Evolutionary conservation across 2,888 invertebrate species (phyloP).

Genomic region (Erynnis tages): DNA sequence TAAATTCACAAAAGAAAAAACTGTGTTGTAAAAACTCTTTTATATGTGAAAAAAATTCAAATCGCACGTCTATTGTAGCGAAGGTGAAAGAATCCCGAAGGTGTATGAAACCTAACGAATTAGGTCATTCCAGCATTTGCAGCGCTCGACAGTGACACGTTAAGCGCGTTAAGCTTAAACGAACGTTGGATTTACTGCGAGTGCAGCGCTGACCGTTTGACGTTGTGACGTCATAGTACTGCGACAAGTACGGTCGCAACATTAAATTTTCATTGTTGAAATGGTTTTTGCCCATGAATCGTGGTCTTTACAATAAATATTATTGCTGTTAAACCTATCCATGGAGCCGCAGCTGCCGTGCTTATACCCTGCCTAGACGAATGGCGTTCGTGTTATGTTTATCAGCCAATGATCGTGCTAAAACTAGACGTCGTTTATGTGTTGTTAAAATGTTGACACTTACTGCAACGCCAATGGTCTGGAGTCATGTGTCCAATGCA

Average conservation of each 20-base stretch:
- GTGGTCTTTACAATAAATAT: too few species aligned
- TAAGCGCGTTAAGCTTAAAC: slow-evolving; percentile 31
- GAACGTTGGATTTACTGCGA: slow-evolving; percentile 20
- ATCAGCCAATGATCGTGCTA: too few species aligned
- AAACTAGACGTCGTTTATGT: not conserved
- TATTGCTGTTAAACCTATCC: too few species aligned
- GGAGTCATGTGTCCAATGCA: slow-evolving; percentile 78
- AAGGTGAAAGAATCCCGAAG: slow-evolving; percentile 11
- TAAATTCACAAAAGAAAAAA: too few species aligned
- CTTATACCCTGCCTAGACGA: too few species aligned
- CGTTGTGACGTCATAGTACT: slow-evolving; percentile 10
- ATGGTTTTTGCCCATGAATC: too few species aligned
- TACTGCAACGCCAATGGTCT: slow-evolving; percentile 70
- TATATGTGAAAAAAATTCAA: not conserved
- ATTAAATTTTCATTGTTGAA: too few species aligned
- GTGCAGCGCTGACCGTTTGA: slow-evolving; percentile 13
- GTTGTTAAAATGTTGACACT: slow-evolving; percentile 38
- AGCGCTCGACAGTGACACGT: slow-evolving; percentile 35
- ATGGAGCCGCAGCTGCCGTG: too few species aligned
- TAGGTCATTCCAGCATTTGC: slow-evolving; percentile 35
- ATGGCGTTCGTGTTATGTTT: too few species aligned
- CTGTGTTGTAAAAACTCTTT: too few species aligned
- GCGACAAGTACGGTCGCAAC: too few species aligned
- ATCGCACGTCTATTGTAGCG: not conserved
- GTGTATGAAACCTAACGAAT: slow-evolving; percentile 31